Evolutionary conservation across 2,888 invertebrate species (phyloP), one percentile per base, ranked within the genome.

Genomic region (Agelastica alni): DNA sequence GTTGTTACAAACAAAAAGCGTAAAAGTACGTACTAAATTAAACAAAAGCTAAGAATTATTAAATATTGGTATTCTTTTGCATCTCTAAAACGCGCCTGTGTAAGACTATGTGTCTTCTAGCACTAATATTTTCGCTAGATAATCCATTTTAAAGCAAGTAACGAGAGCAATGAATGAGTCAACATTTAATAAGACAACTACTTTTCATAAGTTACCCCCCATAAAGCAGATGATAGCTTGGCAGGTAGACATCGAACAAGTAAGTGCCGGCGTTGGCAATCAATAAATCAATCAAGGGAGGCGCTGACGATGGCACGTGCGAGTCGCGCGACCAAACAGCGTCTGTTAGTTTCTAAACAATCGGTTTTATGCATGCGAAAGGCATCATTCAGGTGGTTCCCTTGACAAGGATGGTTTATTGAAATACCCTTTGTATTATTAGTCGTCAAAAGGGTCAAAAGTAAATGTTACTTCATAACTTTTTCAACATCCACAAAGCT

Each of bases 201-300:
- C 12, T 6, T 10, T 34, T 45, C 34, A 36, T 44, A 16, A 28
- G 14, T 44, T 44, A 20, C 4, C 10, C 32, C 2, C n/a, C 3
- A 46, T 9, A 36, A 46, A 36, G 31, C 32, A 18, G 37, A 39
- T 20, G 16, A 31, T 14, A 41, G 13, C 18, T 16, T 39, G 6
- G 37, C 49, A 49, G 49, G 49, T 49, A 49, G 7, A 39, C 41
- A 41, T 32, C n/a, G 16, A 16, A 49, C 41, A 13, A 32, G 39
- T 41, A 58, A 53, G 32, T 53, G 53, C 55, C 49, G 44, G 52
- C 54, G 54, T 56, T 48, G 42, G 49, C 43, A 52, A 53, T 53
- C 56, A 60, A 60, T 60, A 51, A 60, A 60, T 58, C 58, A 58
- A 60, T 58, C 60, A 60, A 54, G 53, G 45, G 48, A 56, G 54